These are phyloP conservation scores for Fringilla coelebs DNA, from an alignment of 2,797 vertebrate species.

Conservation along the genomic window DNA sequence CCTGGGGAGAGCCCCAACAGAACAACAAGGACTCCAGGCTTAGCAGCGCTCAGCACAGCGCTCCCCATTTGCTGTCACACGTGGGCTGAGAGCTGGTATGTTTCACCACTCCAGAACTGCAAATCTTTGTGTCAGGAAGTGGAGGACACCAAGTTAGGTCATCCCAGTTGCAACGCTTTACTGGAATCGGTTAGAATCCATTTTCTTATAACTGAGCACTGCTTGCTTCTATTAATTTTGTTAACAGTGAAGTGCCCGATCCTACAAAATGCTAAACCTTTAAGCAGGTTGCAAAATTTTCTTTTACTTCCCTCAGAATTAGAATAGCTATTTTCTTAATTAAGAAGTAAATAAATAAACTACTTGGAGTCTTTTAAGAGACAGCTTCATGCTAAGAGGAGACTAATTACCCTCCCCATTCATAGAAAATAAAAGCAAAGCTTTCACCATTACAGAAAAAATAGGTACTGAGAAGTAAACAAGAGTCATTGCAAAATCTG, in stretches of 20 bases:
- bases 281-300: background rate
- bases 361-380: background rate
- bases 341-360: background rate
- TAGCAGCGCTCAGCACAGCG: fast-evolving
- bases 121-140: background rate
- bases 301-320: background rate
- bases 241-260: background rate
- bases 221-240: background rate
- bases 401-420: background rate
- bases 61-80: background rate
- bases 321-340: background rate
- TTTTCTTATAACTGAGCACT: background rate
- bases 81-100: fast-evolving
- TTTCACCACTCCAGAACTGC: background rate
- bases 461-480: background rate
- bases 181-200: background rate
- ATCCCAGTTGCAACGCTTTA: background rate
- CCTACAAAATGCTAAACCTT: background rate
- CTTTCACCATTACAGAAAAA: background rate
- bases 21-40: background rate
- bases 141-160: background rate
- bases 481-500: background rate
- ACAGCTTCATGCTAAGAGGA: background rate
- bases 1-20: background rate
- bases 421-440: background rate